These are phyloP conservation scores for Wasmannia auropunctata DNA, from an alignment of 1,140 invertebrate species.

Conservation along the genomic window DNA sequence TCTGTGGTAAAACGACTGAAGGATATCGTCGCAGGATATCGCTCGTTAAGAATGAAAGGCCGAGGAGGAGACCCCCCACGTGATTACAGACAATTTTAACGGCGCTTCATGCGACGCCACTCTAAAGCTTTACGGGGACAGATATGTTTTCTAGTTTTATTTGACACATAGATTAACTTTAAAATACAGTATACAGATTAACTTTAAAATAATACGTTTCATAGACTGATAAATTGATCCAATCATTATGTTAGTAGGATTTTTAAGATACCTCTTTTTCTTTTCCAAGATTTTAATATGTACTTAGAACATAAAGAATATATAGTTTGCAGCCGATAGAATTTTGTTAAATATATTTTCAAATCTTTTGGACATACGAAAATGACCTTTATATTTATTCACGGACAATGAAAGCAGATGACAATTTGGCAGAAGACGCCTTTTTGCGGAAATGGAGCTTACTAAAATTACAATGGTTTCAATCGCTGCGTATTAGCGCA, in stretches of 20 bases:
- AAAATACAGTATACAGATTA: not conserved
- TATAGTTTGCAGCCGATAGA: too few relatives aligned
- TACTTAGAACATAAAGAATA: not conserved
- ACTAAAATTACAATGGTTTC: not conserved
- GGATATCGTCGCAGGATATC: not conserved
- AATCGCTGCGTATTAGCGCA: not conserved
- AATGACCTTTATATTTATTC: not conserved
- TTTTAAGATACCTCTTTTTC: not conserved
- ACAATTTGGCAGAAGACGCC: not conserved
- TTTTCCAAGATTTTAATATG: not conserved
- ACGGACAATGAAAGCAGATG: not conserved
- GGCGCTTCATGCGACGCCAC: not conserved
- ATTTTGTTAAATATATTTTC: not conserved
- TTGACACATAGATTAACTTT: not conserved
- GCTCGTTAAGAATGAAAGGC: not conserved
- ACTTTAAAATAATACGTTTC: not conserved
- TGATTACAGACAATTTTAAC: constrained; percentile 2
- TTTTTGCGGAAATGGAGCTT: not conserved
- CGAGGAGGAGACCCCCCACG: not conserved
- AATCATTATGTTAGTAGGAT: not conserved
- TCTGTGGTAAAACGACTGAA: constrained; percentile 47
- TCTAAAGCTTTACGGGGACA: not conserved
- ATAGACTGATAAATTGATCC: not conserved
- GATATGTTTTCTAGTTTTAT: not conserved
- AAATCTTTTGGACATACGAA: not conserved